Evolutionary conservation across 2,797 vertebrate genomes (phyloP), one percentile per base, ranked within the genome.

Genomic region (Clarias pachynema): DNA sequence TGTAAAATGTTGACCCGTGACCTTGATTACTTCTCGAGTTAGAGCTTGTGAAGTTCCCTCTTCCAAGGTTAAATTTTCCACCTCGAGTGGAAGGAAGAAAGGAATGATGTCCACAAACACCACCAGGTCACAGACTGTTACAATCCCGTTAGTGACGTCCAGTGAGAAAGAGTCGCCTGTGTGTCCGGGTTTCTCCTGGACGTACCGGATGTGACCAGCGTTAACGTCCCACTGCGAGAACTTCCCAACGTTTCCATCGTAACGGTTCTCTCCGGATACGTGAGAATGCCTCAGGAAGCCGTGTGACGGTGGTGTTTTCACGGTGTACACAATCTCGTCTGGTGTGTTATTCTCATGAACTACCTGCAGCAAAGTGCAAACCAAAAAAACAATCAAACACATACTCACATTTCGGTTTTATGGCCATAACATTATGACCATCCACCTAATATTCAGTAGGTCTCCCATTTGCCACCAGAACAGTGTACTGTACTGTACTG

Each of bases 211-310:
- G 62, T 90, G 87, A 16, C 95, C 96, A 65, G 94, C 91, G 7
- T 97, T 92, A 37, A 97, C 44, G 89, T 97, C 96, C 80, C 95
- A 92, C 84, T 97, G 96, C 1, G 95, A 96, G 92, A 99, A 99
- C 7, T 90, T 91, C 69, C 88, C 88, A 14, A 91, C 75, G 59
- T 84, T 86, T 34, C 84, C 88, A 29, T 94, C 77, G 65, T 93
- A 86, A 62, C 87, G 68, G 16, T 92, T 90, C 80, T 92, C 91
- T 0, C 84, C 84, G 26, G 90, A 73, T 6, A 84, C 57, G 89
- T 92, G 14, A 26, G 59, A 92, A 75, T 83, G 96, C 63, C 87
- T 86, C 87, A 98, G 92, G 84, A 94, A 91, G 68, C 97, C 97
- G 4, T 94, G 87, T 8, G 81, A 68, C 2, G 97, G 96, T 80